These are phyloP conservation scores for Climacteris rufus DNA, from an alignment of 2,113 vertebrate species.

Conservation along the genomic window DNA sequence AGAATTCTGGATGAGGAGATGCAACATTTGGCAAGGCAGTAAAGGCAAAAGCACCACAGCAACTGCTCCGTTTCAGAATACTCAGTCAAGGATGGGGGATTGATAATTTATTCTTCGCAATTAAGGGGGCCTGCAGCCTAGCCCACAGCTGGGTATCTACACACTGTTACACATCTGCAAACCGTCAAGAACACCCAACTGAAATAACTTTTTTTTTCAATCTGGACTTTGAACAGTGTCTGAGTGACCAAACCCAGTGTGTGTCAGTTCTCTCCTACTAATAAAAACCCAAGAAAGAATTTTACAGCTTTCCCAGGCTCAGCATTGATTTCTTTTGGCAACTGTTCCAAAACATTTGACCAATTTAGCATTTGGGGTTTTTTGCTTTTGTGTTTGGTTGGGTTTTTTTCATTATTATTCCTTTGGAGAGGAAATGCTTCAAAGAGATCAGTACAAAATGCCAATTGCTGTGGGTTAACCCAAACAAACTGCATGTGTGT, in stretches of 20 bases:
- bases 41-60: not conserved
- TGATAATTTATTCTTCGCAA: not conserved
- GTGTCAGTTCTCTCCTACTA: not conserved
- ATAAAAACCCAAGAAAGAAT: not conserved
- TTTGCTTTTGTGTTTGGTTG: not conserved
- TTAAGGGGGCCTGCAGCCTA: not conserved
- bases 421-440: not conserved
- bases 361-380: not conserved
- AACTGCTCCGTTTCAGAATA: not conserved
- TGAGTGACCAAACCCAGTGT: not conserved
- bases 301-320: not conserved
- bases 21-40: not conserved
- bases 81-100: not conserved
- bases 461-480: not conserved
- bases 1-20: not conserved
- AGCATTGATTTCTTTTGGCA: not conserved
- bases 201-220: not conserved
- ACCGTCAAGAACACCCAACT: not conserved
- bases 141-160: not conserved
- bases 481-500: not conserved
- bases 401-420: not conserved
- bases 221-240: not conserved
- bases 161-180: not conserved
- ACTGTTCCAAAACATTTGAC: not conserved
- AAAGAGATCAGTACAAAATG: not conserved